A percentile compares a stretch with the other conserved stretches of the same genome.
Evolutionary conservation across 2,113 vertebrate species (phyloP).

Genomic region (Engystomops pustulosus): DNA sequence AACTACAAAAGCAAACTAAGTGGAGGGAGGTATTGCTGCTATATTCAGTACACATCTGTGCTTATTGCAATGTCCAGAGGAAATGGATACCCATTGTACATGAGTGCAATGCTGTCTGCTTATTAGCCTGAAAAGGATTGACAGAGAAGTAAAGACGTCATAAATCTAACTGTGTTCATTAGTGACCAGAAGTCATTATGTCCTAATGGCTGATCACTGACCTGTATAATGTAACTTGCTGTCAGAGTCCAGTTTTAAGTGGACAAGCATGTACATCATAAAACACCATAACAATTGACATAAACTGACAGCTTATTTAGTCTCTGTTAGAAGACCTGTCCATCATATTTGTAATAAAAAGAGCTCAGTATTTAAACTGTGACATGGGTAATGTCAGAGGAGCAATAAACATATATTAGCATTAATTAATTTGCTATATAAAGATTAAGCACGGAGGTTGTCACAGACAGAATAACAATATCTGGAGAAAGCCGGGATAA

Average conservation of each 20-base stretch:
- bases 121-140: constrained; percentile 28
- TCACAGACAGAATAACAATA: neutral
- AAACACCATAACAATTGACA: constrained; percentile 51
- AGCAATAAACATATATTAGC: constrained; percentile 30
- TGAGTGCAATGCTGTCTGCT: neutral
- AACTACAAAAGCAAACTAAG: too few species aligned
- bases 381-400: constrained; percentile 7
- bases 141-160: constrained; percentile 32
- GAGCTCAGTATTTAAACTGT: constrained; percentile 2
- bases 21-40: neutral
- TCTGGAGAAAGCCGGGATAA: neutral
- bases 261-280: constrained; percentile 54
- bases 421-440: constrained; percentile 18
- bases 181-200: constrained; percentile 52
- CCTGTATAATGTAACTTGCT: constrained; percentile 47
- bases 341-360: constrained; percentile 38
- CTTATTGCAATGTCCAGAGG: neutral
- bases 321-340: constrained; percentile 15
- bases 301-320: constrained; percentile 38
- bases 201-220: constrained; percentile 38
- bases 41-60: neutral
- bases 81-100: neutral
- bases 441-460: neutral
- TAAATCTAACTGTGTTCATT: constrained; percentile 42
- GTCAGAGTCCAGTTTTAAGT: constrained; percentile 44